Evolutionary conservation across 2,797 vertebrate species (phyloP), one percentile per base, ranked within the genome.

Genomic region (Anguilla megastoma): DNA sequence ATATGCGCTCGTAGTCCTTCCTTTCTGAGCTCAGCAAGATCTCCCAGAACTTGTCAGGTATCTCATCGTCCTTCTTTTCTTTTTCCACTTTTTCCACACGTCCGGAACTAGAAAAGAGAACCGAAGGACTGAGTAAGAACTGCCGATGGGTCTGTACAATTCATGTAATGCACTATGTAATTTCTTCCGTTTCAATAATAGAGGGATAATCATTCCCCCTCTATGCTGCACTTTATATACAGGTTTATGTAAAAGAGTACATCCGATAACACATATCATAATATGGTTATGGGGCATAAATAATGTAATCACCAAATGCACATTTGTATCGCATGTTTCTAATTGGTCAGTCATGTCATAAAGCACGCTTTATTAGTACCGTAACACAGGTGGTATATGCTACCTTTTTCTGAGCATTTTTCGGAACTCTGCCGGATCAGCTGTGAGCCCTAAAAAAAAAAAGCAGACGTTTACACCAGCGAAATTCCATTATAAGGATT

Each of bases 1-100:
- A 99, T 88, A 98, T 97, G 87, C 91, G 95, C 92, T 99, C 98
- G n/a, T 98, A 99, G 90, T 99, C 96, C 91, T 92, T 98, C 88
- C 87, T 97, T 84, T 96, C 95, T 4, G 97, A 96, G 0, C 95
- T 92, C 89, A 98, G 76, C 85, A 99, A 92, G 86, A 98, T 87
- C 87, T 99, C 97, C 97, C 96, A 97, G 89, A 99, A 95, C 88
- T 96, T 96, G 0, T 95, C 97, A 87, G 96, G 95, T 45, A 96
- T 93, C 89, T 96, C 95, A 90, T 95, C 95, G 0, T 95, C 95
- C 86, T 94, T 95, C 54, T 84, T 89, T 24, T 90, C 93, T 50
- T 94, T 94, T 18, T 91, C 91, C 90, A 93, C 92, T 87, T 95
- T 14, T 0, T 52, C 50, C 33, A 33, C 96, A 89, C 94, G 95